A percentile compares a stretch with the other conserved stretches of the same genome.
Evolutionary conservation across 2,888 invertebrate genomes (phyloP).

Genomic region (Altica lythri): DNA sequence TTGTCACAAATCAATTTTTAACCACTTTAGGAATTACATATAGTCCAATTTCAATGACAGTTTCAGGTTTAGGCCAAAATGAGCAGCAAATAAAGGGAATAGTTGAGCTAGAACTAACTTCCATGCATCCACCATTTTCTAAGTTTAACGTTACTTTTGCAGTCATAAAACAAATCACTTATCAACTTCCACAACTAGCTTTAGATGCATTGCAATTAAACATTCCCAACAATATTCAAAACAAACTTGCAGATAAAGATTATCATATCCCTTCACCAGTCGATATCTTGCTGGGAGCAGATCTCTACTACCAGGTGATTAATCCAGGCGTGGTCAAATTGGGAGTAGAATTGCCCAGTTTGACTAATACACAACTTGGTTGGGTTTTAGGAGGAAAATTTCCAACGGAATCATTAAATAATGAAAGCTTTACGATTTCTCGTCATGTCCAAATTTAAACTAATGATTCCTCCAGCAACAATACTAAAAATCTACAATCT

Average conservation of each 20-base stretch:
- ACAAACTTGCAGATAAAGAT: not conserved
- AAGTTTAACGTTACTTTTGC: not conserved
- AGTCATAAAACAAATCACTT: not conserved
- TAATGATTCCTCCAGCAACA: too few relatives aligned
- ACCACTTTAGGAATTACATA: not conserved
- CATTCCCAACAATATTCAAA: not conserved
- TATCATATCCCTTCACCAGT: not conserved
- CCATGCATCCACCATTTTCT: not conserved
- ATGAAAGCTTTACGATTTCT: too few relatives aligned
- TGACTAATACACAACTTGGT: not conserved
- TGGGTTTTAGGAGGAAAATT: too few relatives aligned
- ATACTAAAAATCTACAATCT: too few relatives aligned
- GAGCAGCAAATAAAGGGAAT: not conserved
- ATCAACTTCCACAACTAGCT: not conserved
- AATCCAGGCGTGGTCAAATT: not conserved
- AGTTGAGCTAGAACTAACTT: not conserved
- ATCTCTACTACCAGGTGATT: not conserved
- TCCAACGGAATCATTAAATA: too few relatives aligned
- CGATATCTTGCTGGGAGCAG: slow-evolving; percentile 6
- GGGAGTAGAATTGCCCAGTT: not conserved
- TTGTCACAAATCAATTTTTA: not conserved
- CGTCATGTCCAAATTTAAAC: too few relatives aligned
- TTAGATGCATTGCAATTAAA: not conserved
- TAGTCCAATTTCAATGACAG: not conserved
- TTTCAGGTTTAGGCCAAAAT: not conserved